Conservation (phyloP, 2,888 invertebrate species). For the Clepsis dumicolana region DNA sequence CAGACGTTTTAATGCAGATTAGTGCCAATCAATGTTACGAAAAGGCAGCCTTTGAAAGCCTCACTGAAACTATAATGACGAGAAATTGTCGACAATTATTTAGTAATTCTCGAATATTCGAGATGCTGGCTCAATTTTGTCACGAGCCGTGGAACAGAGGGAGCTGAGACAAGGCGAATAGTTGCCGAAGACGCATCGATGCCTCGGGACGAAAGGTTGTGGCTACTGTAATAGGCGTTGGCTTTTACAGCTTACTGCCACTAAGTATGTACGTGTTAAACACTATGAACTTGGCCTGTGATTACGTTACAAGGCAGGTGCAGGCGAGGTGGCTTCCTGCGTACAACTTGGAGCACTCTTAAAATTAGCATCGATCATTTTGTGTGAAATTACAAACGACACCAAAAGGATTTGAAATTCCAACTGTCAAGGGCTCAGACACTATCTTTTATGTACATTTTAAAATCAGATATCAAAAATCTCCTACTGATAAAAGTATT, state of each 20-base stretch:
- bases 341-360: too few species aligned
- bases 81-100: background rate
- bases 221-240: background rate
- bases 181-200: background rate
- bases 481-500: background rate
- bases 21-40: background rate
- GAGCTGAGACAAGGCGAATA: conserved; percentile 3
- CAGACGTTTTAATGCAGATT: background rate
- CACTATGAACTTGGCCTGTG: background rate
- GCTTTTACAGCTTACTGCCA: background rate
- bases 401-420: too few species aligned
- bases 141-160: conserved; percentile 1
- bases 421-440: too few species aligned
- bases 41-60: conserved; percentile 1
- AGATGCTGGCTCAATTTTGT: background rate
- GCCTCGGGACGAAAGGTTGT: background rate
- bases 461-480: background rate
- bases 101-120: background rate
- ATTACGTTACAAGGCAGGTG: background rate
- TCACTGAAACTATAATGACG: background rate
- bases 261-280: too few species aligned
- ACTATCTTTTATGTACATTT: too few species aligned
- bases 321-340: background rate
- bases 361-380: too few species aligned
- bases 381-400: too few species aligned